Evolutionary conservation across 2,113 vertebrate genomes (phyloP).

Genomic region (Alouatta palliata): DNA sequence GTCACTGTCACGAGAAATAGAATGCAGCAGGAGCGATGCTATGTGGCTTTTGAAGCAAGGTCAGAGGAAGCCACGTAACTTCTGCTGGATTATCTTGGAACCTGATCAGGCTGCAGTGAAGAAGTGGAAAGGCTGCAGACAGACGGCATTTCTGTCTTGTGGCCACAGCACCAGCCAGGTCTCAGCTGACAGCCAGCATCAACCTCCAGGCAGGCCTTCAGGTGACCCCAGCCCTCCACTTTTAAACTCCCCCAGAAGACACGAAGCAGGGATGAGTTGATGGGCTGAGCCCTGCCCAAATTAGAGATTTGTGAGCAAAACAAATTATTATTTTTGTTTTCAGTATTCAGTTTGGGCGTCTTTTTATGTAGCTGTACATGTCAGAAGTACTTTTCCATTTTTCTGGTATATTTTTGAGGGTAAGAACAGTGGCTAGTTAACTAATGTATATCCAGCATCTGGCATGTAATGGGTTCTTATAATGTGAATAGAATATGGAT

Average conservation of each 20-base stretch:
- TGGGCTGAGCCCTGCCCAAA: background rate
- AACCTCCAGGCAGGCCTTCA: background rate
- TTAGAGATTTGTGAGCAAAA: constrained; percentile 8
- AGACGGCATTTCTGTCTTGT: background rate
- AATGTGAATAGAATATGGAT: background rate
- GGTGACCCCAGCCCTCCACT: background rate
- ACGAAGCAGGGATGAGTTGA: background rate
- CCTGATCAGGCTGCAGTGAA: background rate
- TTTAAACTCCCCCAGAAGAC: background rate
- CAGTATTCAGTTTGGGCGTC: background rate
- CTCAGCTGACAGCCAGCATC: background rate
- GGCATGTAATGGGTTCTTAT: background rate
- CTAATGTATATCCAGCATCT: background rate
- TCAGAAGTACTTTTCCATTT: background rate
- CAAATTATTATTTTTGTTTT: background rate
- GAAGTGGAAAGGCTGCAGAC: background rate
- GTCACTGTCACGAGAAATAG: background rate
- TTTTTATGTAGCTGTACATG: background rate
- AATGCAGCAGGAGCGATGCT: background rate
- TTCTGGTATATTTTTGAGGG: background rate
- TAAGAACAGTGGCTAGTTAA: background rate
- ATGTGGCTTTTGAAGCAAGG: background rate
- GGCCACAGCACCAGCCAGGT: background rate
- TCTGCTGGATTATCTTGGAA: background rate
- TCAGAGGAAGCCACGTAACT: background rate